Percentiles rank a stretch among this genome's conserved stretches.
Evolutionary conservation across 2,113 vertebrate species (phyloP).

Genomic region (Pollimyrus isidori): DNA sequence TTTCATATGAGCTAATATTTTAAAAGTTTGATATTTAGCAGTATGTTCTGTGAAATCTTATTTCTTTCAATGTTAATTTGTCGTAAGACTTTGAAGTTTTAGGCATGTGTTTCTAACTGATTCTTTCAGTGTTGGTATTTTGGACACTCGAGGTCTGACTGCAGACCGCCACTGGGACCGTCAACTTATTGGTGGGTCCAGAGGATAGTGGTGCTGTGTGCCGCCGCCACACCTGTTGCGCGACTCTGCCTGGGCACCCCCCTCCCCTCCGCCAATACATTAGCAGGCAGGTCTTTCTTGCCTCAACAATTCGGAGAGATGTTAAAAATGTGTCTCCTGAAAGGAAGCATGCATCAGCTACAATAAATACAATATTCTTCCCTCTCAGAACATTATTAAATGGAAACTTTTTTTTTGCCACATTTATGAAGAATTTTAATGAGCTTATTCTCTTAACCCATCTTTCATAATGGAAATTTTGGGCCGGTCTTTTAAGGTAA

Average conservation of each 20-base stretch:
- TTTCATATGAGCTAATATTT: not conserved
- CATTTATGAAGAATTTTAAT: not conserved
- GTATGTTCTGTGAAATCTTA: not conserved
- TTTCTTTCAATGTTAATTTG: not conserved
- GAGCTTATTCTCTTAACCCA: not conserved
- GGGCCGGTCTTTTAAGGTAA: not conserved
- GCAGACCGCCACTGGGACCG: not conserved
- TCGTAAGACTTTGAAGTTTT: not conserved
- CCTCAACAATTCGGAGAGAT: not conserved
- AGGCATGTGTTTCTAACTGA: not conserved
- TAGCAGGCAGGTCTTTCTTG: not conserved
- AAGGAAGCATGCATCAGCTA: not conserved
- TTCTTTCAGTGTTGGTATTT: not conserved
- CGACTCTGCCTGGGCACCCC: not conserved
- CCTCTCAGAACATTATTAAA: not conserved
- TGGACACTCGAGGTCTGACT: not conserved
- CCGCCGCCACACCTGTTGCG: not conserved
- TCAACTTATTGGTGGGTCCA: not conserved
- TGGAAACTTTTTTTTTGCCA: not conserved
- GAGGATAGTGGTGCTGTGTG: not conserved
- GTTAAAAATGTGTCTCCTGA: not conserved
- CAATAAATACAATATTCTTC: not conserved
- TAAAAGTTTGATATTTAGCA: not conserved
- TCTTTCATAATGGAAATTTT: not conserved
- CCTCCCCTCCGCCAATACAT: not conserved